Evolutionary conservation across 2,888 invertebrate species (phyloP).

Genomic region (Leuctra nigra): DNA sequence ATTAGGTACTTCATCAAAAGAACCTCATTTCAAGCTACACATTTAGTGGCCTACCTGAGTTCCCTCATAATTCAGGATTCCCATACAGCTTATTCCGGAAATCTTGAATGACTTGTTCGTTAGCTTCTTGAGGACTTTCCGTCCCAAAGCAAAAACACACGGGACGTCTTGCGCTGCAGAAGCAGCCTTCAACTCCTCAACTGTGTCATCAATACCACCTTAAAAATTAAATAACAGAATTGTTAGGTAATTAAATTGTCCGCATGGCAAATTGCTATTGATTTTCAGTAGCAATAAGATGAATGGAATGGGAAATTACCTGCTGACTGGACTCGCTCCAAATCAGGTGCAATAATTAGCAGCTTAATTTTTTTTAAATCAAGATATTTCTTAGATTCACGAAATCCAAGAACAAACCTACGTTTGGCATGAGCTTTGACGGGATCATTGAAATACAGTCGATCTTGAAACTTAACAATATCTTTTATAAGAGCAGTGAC

Average conservation of each 20-base stretch:
- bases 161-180: not conserved
- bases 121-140: not conserved
- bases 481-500: not conserved
- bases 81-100: conserved; percentile 4
- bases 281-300: no score
- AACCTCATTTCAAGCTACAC: no score
- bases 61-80: conserved; percentile 7
- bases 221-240: not conserved
- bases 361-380: not conserved
- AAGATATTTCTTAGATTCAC: conserved; percentile 5
- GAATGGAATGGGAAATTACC: not conserved
- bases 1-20: no score
- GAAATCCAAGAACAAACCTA: conserved; percentile 7
- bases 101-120: conserved; percentile 9
- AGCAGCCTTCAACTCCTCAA: not conserved
- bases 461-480: conserved; percentile 10
- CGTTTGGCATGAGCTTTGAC: conserved; percentile 9
- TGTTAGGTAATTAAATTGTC: not conserved
- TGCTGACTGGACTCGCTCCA: not conserved
- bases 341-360: not conserved
- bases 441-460: not conserved
- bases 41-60: not conserved
- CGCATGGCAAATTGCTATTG: no score
- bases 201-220: conserved; percentile 5
- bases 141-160: not conserved